Base-by-base conservation (phyloP, 2,797 vertebrate species). In the Varecia variegata region DNA sequence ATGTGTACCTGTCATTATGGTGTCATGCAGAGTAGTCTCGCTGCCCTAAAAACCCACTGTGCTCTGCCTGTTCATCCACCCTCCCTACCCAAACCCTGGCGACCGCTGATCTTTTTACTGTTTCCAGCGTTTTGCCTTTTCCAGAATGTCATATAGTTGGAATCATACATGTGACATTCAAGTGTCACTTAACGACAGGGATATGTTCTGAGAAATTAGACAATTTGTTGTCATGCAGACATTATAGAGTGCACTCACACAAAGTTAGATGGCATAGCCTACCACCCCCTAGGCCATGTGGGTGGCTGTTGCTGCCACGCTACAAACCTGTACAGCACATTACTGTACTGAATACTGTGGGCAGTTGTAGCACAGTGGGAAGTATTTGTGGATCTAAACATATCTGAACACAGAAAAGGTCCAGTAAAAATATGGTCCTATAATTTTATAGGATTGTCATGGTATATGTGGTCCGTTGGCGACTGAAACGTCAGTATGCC, bases 1-100 rank as follows among this genome's bases (percentile, higher is more conserved):
- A 45, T 17, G 1, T 4, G 11, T 5, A 10, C 5, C 62, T n/a
- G 52, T 30, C 30, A 2, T 6, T 12, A 1, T 5, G 3, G 17
- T 23, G 1, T 35, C 43, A 50, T 0, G 7, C 20, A 30, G 40
- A 65, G n/a, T 4, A 32, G 14, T 52, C 27, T 45, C 77, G 32
- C 3, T 13, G 25, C 11, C 65, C 82, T 60, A 11, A 60, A 32
- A 17, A 7, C 30, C 18, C 71, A 67, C 71, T 50, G 21, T 20
- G 32, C 11, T 47, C 40, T 27, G 1, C 71, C 23, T 50, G 9
- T 18, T 74, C 18, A 40, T 7, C 52, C 38, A 5, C 7, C 32
- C 7, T 73, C 17, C 25, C 15, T n/a, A 0, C 35, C 7, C 4
- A 25, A 32, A 5, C 21, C 47, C 12, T 47, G 15, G 20, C 20